Evolutionary conservation across 1,140 invertebrate species (phyloP).

Genomic region (Drosophila orosa): DNA sequence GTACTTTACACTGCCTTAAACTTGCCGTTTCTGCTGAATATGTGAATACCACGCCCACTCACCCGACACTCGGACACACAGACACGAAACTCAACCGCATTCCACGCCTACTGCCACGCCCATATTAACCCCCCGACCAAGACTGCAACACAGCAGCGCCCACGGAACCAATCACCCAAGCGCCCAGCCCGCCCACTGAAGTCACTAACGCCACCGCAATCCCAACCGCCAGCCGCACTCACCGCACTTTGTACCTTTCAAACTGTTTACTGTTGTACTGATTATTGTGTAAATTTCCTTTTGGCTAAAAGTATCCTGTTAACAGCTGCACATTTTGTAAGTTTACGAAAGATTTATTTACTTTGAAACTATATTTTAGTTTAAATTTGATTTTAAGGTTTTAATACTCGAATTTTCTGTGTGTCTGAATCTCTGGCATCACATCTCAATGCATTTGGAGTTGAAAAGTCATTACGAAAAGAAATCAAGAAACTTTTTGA

Average conservation of each 20-base stretch:
- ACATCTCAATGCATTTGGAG: too few species aligned
- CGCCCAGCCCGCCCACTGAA: slow-evolving; percentile 40
- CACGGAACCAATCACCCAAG: slow-evolving; percentile 14
- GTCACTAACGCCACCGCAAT: slow-evolving; percentile 54
- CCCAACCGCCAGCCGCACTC: slow-evolving; percentile 70
- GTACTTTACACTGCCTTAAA: slow-evolving; percentile 82
- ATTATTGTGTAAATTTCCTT: slow-evolving; percentile 50
- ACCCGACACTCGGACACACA: slow-evolving; percentile 12
- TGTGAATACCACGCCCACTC: slow-evolving; percentile 72
- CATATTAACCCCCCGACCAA: slow-evolving; percentile 44
- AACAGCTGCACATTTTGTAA: not conserved
- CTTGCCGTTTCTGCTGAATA: slow-evolving; percentile 82
- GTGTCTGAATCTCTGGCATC: too few species aligned
- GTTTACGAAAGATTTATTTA: not conserved
- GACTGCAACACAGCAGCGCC: slow-evolving; percentile 19
- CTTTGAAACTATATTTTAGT: not conserved
- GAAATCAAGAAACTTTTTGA: not conserved
- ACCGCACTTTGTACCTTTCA: slow-evolving; percentile 80
- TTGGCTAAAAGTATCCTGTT: slow-evolving; percentile 4
- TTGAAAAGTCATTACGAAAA: too few species aligned
- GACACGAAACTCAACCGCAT: slow-evolving; percentile 9
- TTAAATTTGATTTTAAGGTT: not conserved
- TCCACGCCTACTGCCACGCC: slow-evolving; percentile 15
- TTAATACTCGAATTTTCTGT: not conserved
- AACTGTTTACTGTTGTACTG: slow-evolving; percentile 74